Evolutionary conservation across 2,113 vertebrate species (phyloP).

Genomic region (Cyprinus carpio): DNA sequence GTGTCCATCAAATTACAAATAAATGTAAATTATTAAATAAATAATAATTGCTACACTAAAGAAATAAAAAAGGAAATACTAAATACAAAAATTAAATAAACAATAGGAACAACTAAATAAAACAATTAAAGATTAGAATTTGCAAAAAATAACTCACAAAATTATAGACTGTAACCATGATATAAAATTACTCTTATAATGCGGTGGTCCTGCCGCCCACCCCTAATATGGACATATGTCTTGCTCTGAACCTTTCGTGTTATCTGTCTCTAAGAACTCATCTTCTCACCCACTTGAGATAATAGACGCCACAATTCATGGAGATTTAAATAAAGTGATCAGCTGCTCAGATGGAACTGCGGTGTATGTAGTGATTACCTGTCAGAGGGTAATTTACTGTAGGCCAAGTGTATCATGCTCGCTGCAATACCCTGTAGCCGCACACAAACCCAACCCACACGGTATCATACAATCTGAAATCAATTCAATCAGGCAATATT

Average conservation of each 20-base stretch:
- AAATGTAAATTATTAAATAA: too few relatives aligned
- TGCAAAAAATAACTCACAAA: background rate
- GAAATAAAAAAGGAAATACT: too few relatives aligned
- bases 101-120: too few relatives aligned
- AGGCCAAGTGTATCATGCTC: conserved; percentile 58
- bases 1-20: background rate
- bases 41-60: too few relatives aligned
- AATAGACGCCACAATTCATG: conserved; percentile 66
- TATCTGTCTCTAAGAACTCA: conserved; percentile 20
- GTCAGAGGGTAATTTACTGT: conserved; percentile 60
- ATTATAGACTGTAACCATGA: background rate
- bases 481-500: conserved; percentile 32
- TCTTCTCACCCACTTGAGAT: conserved; percentile 56
- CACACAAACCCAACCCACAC: conserved; percentile 13
- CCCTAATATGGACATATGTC: conserved; percentile 37
- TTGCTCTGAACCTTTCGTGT: conserved; percentile 61
- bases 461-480: background rate
- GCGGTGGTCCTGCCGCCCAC: background rate
- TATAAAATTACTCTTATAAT: background rate
- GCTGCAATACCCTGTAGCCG: background rate
- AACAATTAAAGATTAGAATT: background rate
- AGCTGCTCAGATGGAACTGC: conserved; percentile 68
- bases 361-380: conserved; percentile 69
- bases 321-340: conserved; percentile 68
- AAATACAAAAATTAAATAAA: too few relatives aligned